Base-by-base conservation (phyloP, 2,113 vertebrate genomes). In the Mesocricetus auratus region DNA sequence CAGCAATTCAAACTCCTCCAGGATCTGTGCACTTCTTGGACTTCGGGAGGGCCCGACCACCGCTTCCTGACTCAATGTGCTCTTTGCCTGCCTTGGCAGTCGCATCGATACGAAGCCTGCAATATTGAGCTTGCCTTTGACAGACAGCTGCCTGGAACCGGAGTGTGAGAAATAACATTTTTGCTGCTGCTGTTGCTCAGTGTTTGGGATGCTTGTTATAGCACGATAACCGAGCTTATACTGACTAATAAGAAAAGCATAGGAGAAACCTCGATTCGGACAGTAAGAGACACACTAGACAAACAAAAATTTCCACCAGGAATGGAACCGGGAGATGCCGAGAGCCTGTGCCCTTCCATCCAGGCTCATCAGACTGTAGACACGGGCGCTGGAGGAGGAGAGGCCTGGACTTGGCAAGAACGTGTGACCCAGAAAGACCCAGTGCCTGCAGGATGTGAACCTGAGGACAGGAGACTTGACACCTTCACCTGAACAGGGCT, bases 21-120 rank as follows among this genome's bases (percentile, higher is more conserved):
- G 36, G 58, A 64, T 29, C 56, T 42, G n/a, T 3, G 15, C n/a
- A n/a, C 3, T 62, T 42, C 81, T 60, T 83, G 8, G 12, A 5
- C 82, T 22, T 17, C n/a, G 64, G 50, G 53, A 56, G 83, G 62
- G 7, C 24, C 7, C 11, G 29, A 33, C 0, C 19, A 56, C 26
- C 39, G 4, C 29, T 0, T 26, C 79, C 4, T 0, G 9, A 17
- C 42, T 33, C 12, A 1, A 66, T 0, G 7, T 6, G 5, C 19
- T 19, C 31, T 21, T 16, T 3, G 0, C 16, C 53, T 1, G 5
- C 60, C 74, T 50, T 8, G 66, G 60, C 73, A 5, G 1, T 12
- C 60, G 26, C 3, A 4, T 0, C 16, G 66, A 62, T 2, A 11
- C 2, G 5, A 12, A 10, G 11, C 33, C 58, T 4, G 66, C 79